Conservation (phyloP, 2,797 vertebrate species). For the Darevskia mixta region DNA sequence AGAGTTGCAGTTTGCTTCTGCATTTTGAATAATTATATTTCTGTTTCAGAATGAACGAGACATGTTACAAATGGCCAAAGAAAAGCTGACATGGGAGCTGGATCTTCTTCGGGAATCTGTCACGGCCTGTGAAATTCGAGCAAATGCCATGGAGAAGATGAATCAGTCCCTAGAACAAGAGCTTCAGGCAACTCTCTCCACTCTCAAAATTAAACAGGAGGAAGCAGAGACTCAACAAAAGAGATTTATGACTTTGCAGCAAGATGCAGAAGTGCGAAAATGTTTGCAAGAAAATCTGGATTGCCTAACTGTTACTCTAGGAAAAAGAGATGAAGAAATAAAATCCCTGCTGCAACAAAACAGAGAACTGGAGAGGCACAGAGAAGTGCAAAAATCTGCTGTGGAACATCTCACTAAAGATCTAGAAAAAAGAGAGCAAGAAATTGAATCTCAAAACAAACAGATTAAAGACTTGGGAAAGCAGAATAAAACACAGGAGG, state of each 20-base stretch:
- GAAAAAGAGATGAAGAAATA: constrained; percentile 74
- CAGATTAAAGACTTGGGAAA: constrained; percentile 70
- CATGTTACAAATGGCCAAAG: constrained; percentile 63
- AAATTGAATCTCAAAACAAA: constrained; percentile 66
- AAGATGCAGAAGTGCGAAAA: constrained; percentile 66
- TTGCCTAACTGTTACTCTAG: constrained; percentile 51
- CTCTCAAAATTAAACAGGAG: constrained; percentile 73
- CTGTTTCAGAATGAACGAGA: constrained; percentile 71
- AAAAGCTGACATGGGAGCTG: constrained; percentile 65
- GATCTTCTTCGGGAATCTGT: constrained; percentile 69
- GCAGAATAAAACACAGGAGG: constrained; percentile 50
- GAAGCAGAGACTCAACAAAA: constrained; percentile 67
- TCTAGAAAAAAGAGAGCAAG: constrained; percentile 69
- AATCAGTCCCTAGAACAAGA: constrained; percentile 73
- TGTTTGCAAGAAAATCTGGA: constrained; percentile 70
- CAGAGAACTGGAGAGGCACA: constrained; percentile 75
- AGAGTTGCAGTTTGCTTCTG: background rate
- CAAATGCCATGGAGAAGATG: constrained; percentile 47
- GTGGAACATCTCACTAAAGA: constrained; percentile 72
- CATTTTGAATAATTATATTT: constrained; percentile 8
- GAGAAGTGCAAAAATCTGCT: constrained; percentile 69
- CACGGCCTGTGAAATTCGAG: constrained; percentile 67
- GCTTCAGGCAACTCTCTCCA: constrained; percentile 59
- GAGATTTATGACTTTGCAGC: constrained; percentile 70
- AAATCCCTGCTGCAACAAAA: constrained; percentile 63